Percentiles rank a stretch among this genome's conserved stretches.
These are phyloP conservation scores for Palythoa grandiflora DNA, from an alignment of 92 coral and sea anemone genomes.

Conservation along the genomic window DNA sequence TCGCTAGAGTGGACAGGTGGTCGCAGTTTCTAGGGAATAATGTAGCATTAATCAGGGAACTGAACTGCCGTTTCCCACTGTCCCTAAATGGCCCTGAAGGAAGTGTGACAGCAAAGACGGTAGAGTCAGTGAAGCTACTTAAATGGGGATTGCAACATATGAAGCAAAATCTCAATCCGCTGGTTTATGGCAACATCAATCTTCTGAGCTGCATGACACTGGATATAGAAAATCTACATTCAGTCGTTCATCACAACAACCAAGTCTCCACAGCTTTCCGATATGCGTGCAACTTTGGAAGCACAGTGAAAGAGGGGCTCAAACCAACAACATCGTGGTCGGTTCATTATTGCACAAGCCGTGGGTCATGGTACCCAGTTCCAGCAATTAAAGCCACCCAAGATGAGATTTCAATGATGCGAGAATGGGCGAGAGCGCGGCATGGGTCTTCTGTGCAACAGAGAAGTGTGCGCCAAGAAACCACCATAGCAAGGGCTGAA, in stretches of 20 bases:
- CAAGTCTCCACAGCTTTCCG: conserved; percentile 30
- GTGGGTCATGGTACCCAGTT: conserved; percentile 48
- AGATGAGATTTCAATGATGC: conserved; percentile 41
- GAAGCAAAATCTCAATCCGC: conserved; percentile 43
- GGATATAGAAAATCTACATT: background rate
- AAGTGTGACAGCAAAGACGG: conserved; percentile 17
- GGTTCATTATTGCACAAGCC: conserved; percentile 30
- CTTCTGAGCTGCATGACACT: conserved; percentile 22
- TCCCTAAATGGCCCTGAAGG: conserved; percentile 42
- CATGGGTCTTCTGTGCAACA: conserved; percentile 38
- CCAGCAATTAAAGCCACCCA: conserved; percentile 26
- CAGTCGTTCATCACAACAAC: conserved; percentile 6
- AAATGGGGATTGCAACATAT: conserved; percentile 44
- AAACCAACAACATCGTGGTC: conserved; percentile 22
- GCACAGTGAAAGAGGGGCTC: conserved; percentile 24
- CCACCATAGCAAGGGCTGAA: conserved; percentile 48
- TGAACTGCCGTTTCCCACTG: conserved; percentile 29
- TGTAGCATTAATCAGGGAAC: conserved; percentile 29
- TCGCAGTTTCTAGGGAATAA: conserved; percentile 6
- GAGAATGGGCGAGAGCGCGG: conserved; percentile 18
- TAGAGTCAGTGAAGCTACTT: conserved; percentile 38
- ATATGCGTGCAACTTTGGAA: conserved; percentile 16
- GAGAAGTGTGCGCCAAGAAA: conserved; percentile 48
- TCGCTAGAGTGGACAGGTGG: conserved; percentile 28
- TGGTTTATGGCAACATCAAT: background rate